phyloP scores from a whole-genome alignment of 2,797 vertebrate genomes.

The Pipistrellus nathusii region DNA sequence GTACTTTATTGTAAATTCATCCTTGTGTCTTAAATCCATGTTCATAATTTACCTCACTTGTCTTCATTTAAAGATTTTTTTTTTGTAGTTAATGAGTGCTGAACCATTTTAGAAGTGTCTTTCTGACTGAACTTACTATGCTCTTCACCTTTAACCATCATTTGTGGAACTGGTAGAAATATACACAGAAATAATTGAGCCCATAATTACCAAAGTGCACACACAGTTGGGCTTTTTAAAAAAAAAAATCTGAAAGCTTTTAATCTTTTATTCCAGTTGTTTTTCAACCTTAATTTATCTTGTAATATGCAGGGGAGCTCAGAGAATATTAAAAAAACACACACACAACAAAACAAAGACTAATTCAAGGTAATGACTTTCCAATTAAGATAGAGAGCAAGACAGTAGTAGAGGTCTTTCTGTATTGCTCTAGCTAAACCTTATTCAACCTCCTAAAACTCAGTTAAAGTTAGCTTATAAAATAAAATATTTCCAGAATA shows the following conservation, averaged over 20 bases:
- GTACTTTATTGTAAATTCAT: not conserved
- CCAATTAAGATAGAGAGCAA: conserved; percentile 37
- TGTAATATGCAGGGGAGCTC: conserved; percentile 45
- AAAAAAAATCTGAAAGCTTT: conserved; percentile 49
- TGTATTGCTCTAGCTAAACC: conserved; percentile 8
- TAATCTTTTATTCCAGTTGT: not conserved
- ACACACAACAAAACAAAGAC: not conserved
- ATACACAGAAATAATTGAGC: conserved; percentile 49
- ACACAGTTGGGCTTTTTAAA: conserved; percentile 17
- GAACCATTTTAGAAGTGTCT: not conserved
- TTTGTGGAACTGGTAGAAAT: conserved; percentile 41
- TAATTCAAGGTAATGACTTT: conserved; percentile 58
- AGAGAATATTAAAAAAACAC: not conserved
- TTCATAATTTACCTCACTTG: not conserved
- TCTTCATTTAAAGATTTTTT: conserved; percentile 19
- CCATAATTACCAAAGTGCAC: conserved; percentile 63
- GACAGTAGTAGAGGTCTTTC: not conserved
- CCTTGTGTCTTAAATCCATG: not conserved
- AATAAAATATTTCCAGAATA: conserved; percentile 28
- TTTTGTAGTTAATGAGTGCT: not conserved
- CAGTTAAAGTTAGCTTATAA: not conserved
- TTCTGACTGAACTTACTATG: not conserved
- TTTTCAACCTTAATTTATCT: conserved; percentile 60
- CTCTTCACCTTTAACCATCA: conserved; percentile 33
- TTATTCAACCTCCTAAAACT: conserved; percentile 35